Base-by-base conservation (phyloP, 2,113 vertebrate species). In the Mobula hypostoma region DNA sequence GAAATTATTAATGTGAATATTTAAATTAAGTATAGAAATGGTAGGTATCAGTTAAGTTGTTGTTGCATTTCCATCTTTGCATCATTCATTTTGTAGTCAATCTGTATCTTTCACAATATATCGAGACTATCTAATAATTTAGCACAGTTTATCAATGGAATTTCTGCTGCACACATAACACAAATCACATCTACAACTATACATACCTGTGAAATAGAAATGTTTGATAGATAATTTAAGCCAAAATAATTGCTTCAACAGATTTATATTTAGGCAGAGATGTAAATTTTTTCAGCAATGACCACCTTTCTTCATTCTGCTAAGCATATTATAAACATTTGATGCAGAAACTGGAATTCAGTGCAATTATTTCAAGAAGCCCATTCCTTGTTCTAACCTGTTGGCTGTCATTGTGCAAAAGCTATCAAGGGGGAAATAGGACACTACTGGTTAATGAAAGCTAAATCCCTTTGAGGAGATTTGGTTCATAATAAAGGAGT, bases 401-500 rank as follows among this genome's bases (percentile, higher is more conserved):
- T 93, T 48, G 19, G 24, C 70, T 93, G 91, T 93, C 91, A 56
- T 56, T 66, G 66, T 74, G 68, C 56, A 48, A 93, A 93, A 93
- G 66, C 36, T 36, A 58, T 87, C 83, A 93, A 36, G 76, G 66
- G 68, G 74, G 91, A 93, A 93, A 93, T 74, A 56, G 72, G 56
- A 93, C 36, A 93, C 91, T 48, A 72, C 70, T 93, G 32, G 70
- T 70, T 93, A 93, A 93, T 93, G 91, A 93, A 93, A 93, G 21
- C 24, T 93, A 93, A 93, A 93, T 93, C 70, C 91, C 91, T 74
- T 93, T 74, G 68, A 76, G 91, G 72, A 93, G 91, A 76, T 93
- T 93, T 93, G 91, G 48, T 93, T 93, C 91, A 93, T 70, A 93
- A 93, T 48, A 56, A 74, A 76, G 36, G 74, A 76, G 91, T 48